Percentiles rank a stretch among this genome's conserved stretches.
Evolutionary conservation across 2,113 vertebrate genomes (phyloP).

Genomic region (Myocastor coypus): DNA sequence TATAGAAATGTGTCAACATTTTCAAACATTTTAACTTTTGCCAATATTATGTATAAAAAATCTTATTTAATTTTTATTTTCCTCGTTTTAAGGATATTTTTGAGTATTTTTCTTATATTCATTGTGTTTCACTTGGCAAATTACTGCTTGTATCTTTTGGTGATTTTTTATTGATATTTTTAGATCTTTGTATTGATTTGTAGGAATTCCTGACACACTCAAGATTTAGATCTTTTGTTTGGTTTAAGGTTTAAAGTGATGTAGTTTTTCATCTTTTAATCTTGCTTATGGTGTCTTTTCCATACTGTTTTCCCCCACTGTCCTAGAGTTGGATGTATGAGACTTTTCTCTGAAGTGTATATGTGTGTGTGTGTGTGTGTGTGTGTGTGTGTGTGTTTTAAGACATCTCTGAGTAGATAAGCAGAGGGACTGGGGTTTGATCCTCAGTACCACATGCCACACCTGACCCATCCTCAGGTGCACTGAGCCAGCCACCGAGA

Average conservation of each 20-base stretch:
- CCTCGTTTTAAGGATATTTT: slow-evolving; percentile 51
- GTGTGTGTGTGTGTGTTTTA: background rate
- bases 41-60: slow-evolving; percentile 11
- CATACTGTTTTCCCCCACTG: background rate
- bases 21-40: slow-evolving; percentile 48
- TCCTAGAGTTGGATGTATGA: background rate
- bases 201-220: slow-evolving; percentile 31
- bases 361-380: background rate
- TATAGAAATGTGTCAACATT: background rate
- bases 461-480: too few species aligned
- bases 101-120: slow-evolving; percentile 7
- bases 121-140: slow-evolving; percentile 43
- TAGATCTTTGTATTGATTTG: slow-evolving; percentile 53
- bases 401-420: background rate
- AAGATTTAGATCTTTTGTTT: slow-evolving; percentile 44
- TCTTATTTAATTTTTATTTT: slow-evolving; percentile 1
- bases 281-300: slow-evolving; percentile 21
- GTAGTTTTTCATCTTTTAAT: slow-evolving; percentile 44
- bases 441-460: too few species aligned
- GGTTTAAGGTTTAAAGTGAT: slow-evolving; percentile 35
- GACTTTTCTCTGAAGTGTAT: slow-evolving; percentile 41
- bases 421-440: too few species aligned
- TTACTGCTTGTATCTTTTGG: slow-evolving; percentile 20
- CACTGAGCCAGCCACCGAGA: too few species aligned
- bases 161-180: slow-evolving; percentile 55